Percentiles rank a stretch among this genome's conserved stretches.
phyloP scores from a whole-genome alignment of 2,113 vertebrate species.

The Gopherus evgoodei region DNA sequence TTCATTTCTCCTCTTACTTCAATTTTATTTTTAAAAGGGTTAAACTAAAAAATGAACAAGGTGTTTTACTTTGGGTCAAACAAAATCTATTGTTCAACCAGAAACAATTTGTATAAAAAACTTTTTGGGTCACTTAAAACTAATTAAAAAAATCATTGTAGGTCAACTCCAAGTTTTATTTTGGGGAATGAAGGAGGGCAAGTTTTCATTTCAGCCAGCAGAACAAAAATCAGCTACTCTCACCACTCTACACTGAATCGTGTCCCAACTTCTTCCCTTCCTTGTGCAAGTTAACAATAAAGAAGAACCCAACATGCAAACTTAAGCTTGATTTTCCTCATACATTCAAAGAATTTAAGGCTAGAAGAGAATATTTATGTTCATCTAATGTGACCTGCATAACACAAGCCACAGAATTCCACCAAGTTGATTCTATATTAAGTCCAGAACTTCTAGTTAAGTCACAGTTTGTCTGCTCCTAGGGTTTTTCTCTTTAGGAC shows the following conservation, averaged over 20 bases:
- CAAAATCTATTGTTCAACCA: neutral
- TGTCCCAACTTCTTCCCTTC: neutral
- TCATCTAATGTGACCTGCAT: fast-evolving
- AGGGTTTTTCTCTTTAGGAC: neutral
- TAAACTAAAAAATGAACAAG: neutral
- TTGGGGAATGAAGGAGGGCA: neutral
- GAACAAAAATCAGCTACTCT: neutral
- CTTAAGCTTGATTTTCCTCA: neutral
- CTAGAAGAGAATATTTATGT: fast-evolving
- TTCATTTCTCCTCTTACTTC: neutral
- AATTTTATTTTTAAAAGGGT: neutral
- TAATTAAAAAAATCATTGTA: no score
- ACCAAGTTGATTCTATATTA: fast-evolving
- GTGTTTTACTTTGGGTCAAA: neutral
- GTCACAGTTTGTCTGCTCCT: neutral
- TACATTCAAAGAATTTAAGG: neutral
- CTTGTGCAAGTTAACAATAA: neutral
- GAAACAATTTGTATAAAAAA: neutral
- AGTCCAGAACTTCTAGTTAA: fast-evolving
- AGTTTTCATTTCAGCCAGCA: neutral
- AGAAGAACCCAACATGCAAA: neutral
- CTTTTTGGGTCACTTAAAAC: neutral
- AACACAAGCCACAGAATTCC: neutral
- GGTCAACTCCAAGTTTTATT: neutral
- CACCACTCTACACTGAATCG: neutral